Conservation (phyloP, 2,113 vertebrate species). For the Alligator sinensis region DNA sequence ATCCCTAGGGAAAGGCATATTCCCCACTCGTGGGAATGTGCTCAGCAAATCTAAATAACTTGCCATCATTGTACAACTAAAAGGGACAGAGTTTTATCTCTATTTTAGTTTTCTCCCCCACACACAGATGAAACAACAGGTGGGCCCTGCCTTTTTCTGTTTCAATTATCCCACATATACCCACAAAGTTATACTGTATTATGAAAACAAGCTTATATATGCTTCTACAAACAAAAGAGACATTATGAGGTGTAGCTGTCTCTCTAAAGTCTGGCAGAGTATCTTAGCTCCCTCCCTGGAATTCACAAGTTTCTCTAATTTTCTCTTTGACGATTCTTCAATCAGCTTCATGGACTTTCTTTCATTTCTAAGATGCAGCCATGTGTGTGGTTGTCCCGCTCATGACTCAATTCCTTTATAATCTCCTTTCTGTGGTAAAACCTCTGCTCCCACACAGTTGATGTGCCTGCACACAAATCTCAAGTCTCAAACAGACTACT, state of each 20-base stretch:
- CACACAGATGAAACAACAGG: not conserved
- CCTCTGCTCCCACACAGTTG: not conserved
- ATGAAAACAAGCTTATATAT: too few species aligned
- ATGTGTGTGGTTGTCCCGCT: rapidly evolving
- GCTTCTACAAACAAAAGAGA: not conserved
- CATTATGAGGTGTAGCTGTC: not conserved
- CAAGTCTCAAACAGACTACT: not conserved
- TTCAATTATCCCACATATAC: not conserved
- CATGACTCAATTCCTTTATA: rapidly evolving
- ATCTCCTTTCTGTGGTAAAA: not conserved
- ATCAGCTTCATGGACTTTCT: not conserved
- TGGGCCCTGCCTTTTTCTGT: not conserved
- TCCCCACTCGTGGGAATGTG: too few species aligned
- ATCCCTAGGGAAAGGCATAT: too few species aligned
- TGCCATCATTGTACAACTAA: not conserved
- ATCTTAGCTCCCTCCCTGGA: not conserved
- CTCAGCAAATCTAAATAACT: not conserved
- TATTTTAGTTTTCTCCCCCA: not conserved
- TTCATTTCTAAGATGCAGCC: not conserved
- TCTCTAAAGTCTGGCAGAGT: not conserved
- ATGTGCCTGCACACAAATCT: not conserved
- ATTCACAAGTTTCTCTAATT: not conserved
- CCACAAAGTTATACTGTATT: not conserved
- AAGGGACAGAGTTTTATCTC: not conserved
- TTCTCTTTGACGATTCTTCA: not conserved